Evolutionary conservation across 2,888 invertebrate species (phyloP), one percentile per base, ranked within the genome.

Genomic region (Cheilosia soror): DNA sequence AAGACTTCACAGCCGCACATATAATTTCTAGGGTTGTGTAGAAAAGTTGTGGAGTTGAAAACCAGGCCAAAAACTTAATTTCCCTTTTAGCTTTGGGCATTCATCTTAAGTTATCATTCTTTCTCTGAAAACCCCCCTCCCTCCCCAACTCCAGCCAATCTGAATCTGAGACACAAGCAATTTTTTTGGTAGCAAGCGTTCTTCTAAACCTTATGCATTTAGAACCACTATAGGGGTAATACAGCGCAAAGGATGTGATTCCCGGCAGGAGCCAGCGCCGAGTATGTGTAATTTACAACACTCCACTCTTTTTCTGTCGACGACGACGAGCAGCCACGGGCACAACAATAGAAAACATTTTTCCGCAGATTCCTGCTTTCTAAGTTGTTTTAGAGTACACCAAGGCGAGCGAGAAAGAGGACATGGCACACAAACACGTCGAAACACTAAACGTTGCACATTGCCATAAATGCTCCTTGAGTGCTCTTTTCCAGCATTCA

Each of bases 31-130:
- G 78, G 57, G 71, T 57, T 78, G 6, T 63, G 29, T 42, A 37
- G 11, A 11, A 33, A 58, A 31, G 11, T 11, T 40, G 29, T 11
- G 0, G 25, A 47, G 65, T 60, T 60, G 42, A 60, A 81, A 85
- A 81, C 55, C 55, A 85, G 76, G 85, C 71, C 76, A 85, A 85
- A 68, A 81, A 85, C 85, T 81, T 85, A 81, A 85, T 85, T 85
- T 81, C 66, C 81, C 62, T 62, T 65, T 72, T 68, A 68, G 71
- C 82, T 65, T 65, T 25, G 62, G 80, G 80, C 80, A 75, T 66
- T 25, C 60, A 58, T 75, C 58, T 66, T 13, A 25, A 72, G 60
- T 68, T 49, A 49, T 60, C 58, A 44, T 49, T 40, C 37, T 51
- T 66, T 20, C 29, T 37, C 53, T 11, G 11, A n/a, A n/a, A 2